These are phyloP conservation scores for Periparus ater DNA, from an alignment of 2,797 vertebrate genomes.

Conservation along the genomic window DNA sequence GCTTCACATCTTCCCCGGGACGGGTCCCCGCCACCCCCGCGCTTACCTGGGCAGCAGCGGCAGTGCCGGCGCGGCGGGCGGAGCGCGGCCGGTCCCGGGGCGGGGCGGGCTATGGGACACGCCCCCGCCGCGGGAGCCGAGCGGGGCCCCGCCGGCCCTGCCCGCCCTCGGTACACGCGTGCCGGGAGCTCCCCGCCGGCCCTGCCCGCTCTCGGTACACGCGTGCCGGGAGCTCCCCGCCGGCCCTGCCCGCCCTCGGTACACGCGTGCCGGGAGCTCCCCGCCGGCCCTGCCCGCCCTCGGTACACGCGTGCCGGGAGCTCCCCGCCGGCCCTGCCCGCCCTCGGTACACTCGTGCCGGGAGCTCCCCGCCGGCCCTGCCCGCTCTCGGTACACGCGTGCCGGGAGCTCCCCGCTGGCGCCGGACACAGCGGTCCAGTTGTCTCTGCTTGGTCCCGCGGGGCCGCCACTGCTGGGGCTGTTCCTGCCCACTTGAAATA, in stretches of 20 bases:
- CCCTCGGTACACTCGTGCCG: fast-evolving
- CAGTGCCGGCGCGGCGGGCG: neutral
- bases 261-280: neutral
- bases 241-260: no score
- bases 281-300: no score
- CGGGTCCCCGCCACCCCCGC: neutral
- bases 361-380: neutral
- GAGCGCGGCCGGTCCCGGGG: neutral
- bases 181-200: neutral
- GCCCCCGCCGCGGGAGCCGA: neutral
- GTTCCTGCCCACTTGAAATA: neutral
- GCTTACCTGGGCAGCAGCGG: neutral
- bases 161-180: fast-evolving
- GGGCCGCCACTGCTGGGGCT: neutral
- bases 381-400: fast-evolving
- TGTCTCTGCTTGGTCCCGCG: neutral
- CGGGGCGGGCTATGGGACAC: neutral
- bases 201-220: fast-evolving
- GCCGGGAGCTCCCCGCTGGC: neutral
- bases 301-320: fast-evolving
- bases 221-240: neutral
- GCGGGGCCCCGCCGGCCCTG: neutral
- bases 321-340: neutral
- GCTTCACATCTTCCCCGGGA: no score
- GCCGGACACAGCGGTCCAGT: neutral